Evolutionary conservation across 2,113 vertebrate species (phyloP), one percentile per base, ranked within the genome.

Genomic region (Anas platyrhynchos): DNA sequence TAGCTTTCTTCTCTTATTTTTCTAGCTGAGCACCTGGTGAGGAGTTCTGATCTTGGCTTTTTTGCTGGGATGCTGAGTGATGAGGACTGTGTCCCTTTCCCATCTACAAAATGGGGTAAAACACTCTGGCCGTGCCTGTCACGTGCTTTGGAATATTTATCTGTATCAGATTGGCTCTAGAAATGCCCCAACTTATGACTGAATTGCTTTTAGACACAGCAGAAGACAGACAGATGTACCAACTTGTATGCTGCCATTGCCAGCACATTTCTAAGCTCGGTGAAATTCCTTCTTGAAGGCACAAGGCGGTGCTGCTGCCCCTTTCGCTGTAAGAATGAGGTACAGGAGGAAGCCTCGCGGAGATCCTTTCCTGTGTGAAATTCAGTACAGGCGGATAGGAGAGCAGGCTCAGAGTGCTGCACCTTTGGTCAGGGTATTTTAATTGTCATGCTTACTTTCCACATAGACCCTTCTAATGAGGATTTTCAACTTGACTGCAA

Each of bases 291-390:
- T 44, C 48, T 41, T 36, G 58, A 67, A 76, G 66, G 81, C 97
- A 97, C 96, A 8, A 89, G 96, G 93, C 6, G 95, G 95, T 88
- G 94, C 95, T 96, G 91, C 78, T 95, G 89, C 62, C 67, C 77
- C 92, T 96, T 59, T 75, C 1, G 18, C 81, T 66, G 81, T 1
- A 34, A 46, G 62, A 41, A 27, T 54, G 11, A 79, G 5, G 22
- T 2, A 16, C 15, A 58, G 34, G 12, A 69, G 52, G 79, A 96
- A 73, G 26, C 58, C 31, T 54, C 13, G 11, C 67, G 88, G 61
- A 72, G 75, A 54, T 55, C 18, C 63, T 72, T 67, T 59, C 16
- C 88, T 80, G 27, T 58, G 48, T 62, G n/a, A 48, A 13, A 50
- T 76, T 50, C 1, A 0, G 41, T 55, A 9, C 41, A n/a, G 67